Base-by-base conservation (phyloP, 2,797 vertebrate genomes). In the Streptopelia turtur region DNA sequence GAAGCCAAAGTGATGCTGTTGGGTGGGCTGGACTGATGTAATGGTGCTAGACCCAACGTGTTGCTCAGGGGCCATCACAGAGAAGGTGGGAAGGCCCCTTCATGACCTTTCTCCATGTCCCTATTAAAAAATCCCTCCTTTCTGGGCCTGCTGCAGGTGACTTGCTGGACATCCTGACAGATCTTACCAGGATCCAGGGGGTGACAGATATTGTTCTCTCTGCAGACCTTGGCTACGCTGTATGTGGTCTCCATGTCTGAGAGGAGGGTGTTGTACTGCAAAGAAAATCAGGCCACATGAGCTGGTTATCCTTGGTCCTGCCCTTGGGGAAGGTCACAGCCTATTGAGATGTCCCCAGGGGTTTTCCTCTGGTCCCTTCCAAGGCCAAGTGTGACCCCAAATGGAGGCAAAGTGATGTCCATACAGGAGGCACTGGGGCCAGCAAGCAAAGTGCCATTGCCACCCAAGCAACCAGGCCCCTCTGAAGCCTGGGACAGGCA, bases 221-320 rank as follows among this genome's bases (percentile, higher is more conserved):
- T 97, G 98, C 99, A 99, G 88, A 99, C 99, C 87, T 98, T 97
- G 80, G 99, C 99, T 68, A 99, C 88, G 1, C 99, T 99, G 97
- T 99, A 99, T 0, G 95, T 98, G 33, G 99, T 99, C 97, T 99
- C 99, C 99, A 99, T 99, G 41, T 98, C 97, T 50, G 99, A 98
- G 78, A 99, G 96, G 57, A 99, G 98, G 66, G 95, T 97, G 97
- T 99, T 99, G 94, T 99, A 99, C 99, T 99, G 96, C 57, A 83
- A 95, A 76, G 60, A 59, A 94, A 84, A 94, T 43, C 9, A 52
- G 49, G 31, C 10, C 4, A 3, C 11, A 4, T 56, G 31, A 92
- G 11, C 3, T 39, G 31, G 5, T 47, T 49, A 14, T 64, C n/a
- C 28, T 70, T 28, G 28, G 41, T 89, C 25, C 50, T 57, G 56